A percentile compares a stretch with the other conserved stretches of the same genome.
Conservation (phyloP, 2,113 vertebrate genomes). For the Nestor notabilis region DNA sequence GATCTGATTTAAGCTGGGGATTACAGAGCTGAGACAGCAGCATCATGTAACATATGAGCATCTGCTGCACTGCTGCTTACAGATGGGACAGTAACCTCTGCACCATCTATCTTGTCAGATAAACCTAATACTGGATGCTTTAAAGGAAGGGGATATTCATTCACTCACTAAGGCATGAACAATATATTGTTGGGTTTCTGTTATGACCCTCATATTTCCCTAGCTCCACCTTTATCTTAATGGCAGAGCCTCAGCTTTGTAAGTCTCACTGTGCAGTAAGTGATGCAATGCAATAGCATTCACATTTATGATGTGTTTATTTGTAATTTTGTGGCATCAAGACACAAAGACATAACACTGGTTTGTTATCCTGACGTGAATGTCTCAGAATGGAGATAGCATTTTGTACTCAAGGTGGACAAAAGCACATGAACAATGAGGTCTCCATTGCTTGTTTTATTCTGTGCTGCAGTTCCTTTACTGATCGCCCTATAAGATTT, state of each 20-base stretch:
- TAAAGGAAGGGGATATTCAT: background rate
- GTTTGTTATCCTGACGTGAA: background rate
- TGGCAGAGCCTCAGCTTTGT: background rate
- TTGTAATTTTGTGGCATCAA: background rate
- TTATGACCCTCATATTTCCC: background rate
- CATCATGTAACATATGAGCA: background rate
- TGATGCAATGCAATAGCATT: background rate
- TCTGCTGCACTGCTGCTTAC: background rate
- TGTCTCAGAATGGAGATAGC: background rate
- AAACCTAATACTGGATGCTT: background rate
- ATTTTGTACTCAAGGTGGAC: background rate
- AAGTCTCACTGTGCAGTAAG: background rate
- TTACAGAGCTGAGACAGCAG: background rate
- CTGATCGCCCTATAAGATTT: background rate
- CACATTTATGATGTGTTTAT: background rate
- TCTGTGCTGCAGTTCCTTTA: background rate
- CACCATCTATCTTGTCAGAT: background rate
- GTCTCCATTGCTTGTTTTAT: background rate
- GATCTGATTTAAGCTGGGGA: background rate
- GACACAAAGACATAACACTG: background rate
- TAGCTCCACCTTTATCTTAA: background rate
- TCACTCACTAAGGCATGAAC: background rate
- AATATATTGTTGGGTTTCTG: background rate
- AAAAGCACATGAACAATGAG: background rate
- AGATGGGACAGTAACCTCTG: background rate